A percentile compares a stretch with the other conserved stretches of the same genome.
phyloP scores from a whole-genome alignment of 2,797 vertebrate genomes.

The Parauchenoglanis punctatus region DNA sequence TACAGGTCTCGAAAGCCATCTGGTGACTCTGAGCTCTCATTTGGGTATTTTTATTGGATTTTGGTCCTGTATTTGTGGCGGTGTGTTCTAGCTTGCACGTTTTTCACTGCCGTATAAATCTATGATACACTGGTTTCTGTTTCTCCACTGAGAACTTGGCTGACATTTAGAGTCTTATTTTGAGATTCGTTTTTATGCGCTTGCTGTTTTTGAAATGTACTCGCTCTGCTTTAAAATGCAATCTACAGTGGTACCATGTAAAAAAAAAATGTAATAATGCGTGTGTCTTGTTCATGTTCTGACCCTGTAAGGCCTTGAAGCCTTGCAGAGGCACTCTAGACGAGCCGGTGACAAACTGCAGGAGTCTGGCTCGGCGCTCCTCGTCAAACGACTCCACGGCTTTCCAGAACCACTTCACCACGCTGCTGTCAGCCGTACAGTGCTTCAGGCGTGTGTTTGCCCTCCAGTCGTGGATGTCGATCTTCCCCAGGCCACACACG shows the following conservation, averaged over 20 bases:
- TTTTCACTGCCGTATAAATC: background rate
- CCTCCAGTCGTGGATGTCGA: constrained; percentile 97
- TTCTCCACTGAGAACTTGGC: background rate
- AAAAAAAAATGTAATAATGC: background rate
- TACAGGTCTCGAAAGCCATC: background rate
- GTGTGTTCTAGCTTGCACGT: background rate
- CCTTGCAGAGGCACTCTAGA: constrained; percentile 96
- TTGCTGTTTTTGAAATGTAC: background rate
- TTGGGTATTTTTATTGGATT: background rate
- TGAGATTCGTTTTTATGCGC: background rate
- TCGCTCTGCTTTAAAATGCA: background rate
- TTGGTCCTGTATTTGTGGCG: background rate
- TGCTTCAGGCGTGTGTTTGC: constrained; percentile 96
- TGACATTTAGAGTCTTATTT: background rate
- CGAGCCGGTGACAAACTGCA: constrained; percentile 97
- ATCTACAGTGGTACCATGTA: background rate
- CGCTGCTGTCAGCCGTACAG: constrained; percentile 92
- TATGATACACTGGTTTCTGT: background rate
- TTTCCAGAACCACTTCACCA: constrained; percentile 98
- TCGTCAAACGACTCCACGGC: constrained; percentile 96
- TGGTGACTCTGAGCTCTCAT: background rate
- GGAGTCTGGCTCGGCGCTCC: constrained; percentile 89
- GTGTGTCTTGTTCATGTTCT: background rate
- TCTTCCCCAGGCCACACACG: constrained; percentile 94
- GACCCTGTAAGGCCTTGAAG: constrained; percentile 97